These are phyloP conservation scores for Taphrorychus bicolor DNA, from an alignment of 2,888 invertebrate genomes.

Conservation along the genomic window DNA sequence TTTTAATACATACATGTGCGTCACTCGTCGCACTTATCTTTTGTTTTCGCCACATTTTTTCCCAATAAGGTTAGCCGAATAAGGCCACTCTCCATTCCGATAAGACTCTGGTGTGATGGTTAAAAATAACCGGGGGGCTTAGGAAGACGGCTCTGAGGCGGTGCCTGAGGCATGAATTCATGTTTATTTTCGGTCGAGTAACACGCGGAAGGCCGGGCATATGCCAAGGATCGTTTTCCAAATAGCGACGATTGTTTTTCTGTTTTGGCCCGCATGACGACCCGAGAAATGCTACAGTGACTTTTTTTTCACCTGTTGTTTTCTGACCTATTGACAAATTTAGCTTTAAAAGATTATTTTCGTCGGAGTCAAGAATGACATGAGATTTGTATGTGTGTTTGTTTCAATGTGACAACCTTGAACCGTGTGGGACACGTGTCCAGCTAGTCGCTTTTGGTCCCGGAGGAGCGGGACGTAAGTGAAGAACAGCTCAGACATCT, in stretches of 20 bases:
- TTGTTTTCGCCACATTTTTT: slow-evolving; percentile 10
- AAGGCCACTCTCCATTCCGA: background rate
- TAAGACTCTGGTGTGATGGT: background rate
- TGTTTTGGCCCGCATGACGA: too few species aligned
- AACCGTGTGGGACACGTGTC: background rate
- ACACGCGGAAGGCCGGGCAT: background rate
- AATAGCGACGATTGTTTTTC: too few species aligned
- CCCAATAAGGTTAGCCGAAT: slow-evolving; percentile 16
- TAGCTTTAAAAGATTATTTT: background rate
- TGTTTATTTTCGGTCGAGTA: background rate
- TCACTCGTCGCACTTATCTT: slow-evolving; percentile 5
- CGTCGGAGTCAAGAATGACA: background rate
- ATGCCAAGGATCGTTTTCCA: slow-evolving; percentile 2
- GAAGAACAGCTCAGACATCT: background rate
- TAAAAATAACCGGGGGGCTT: slow-evolving; percentile 1
- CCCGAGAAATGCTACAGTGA: background rate
- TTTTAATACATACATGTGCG: background rate
- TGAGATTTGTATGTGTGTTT: background rate
- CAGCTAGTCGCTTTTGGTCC: background rate
- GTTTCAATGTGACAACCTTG: background rate
- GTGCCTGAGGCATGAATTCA: background rate
- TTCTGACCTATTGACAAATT: background rate
- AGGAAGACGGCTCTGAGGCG: background rate
- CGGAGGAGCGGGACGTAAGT: background rate
- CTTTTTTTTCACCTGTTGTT: background rate